Evolutionary conservation across 2,888 invertebrate genomes (phyloP).

Genomic region (Sicus ferrugineus): DNA sequence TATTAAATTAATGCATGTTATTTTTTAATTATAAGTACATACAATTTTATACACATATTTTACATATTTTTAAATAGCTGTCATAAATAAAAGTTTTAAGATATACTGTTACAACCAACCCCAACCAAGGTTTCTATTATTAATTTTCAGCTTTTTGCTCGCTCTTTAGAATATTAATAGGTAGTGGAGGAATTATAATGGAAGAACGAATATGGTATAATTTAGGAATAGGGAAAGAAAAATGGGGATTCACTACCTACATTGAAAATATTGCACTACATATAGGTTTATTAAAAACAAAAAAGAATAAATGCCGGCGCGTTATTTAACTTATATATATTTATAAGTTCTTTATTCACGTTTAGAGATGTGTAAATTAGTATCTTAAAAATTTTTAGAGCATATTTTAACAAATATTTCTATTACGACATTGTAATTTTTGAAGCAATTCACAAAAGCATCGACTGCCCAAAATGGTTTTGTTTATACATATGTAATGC

Average conservation of each 20-base stretch:
- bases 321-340: not conserved
- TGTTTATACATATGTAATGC: not conserved
- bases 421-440: not conserved
- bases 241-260: too few relatives aligned
- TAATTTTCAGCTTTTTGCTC: too few relatives aligned
- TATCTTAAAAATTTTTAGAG: not conserved
- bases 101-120: not conserved
- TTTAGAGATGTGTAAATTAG: slow-evolving; percentile 6
- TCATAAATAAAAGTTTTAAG: not conserved
- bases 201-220: too few relatives aligned
- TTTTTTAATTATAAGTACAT: not conserved
- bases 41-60: not conserved
- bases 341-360: not conserved
- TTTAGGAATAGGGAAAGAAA: too few relatives aligned
- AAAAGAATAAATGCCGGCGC: too few relatives aligned
- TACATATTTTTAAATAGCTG: not conserved
- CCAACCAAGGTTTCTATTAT: too few relatives aligned
- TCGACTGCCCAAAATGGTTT: not conserved
- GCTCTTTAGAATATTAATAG: too few relatives aligned
- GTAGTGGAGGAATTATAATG: too few relatives aligned
- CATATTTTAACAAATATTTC: not conserved
- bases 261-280: not conserved
- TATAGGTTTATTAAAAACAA: not conserved
- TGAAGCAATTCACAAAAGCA: not conserved
- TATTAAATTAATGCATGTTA: not conserved